Evolutionary conservation across 2,797 vertebrate genomes (phyloP).

Genomic region (Galaxias olidus): DNA sequence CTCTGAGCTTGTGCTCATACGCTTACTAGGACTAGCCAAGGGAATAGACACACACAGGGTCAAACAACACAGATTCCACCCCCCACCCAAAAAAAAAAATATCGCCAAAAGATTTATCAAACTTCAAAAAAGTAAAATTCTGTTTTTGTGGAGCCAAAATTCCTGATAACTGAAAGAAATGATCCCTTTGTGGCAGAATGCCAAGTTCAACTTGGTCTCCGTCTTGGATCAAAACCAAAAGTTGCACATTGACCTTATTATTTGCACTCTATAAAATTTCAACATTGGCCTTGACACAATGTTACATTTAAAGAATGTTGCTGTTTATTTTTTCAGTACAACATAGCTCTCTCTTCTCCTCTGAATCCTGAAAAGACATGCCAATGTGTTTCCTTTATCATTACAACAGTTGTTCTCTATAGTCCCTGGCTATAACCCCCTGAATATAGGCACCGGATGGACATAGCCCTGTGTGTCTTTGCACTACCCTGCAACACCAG

Average conservation of each 20-base stretch:
- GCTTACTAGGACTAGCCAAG: no score
- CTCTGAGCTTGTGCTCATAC: no score
- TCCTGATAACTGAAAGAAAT: slow-evolving; percentile 24
- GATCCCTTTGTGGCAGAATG: slow-evolving; percentile 16
- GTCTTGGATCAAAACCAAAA: no score
- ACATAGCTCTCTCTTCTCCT: slow-evolving; percentile 25
- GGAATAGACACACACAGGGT: neutral
- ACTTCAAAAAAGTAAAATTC: no score
- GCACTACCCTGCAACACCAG: no score
- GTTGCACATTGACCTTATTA: slow-evolving; percentile 23
- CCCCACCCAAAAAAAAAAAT: no score
- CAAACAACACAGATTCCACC: no score
- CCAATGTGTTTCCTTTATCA: slow-evolving; percentile 3
- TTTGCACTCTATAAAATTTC: slow-evolving; percentile 11
- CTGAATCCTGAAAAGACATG: slow-evolving; percentile 17
- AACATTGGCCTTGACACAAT: slow-evolving; percentile 3
- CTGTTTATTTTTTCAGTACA: slow-evolving; percentile 17
- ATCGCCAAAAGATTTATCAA: no score
- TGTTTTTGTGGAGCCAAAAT: neutral
- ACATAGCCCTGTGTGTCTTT: no score
- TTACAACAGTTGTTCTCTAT: no score
- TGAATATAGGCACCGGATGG: no score
- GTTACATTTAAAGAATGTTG: slow-evolving; percentile 10
- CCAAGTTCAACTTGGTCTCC: slow-evolving; percentile 12
- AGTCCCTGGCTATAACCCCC: no score